phyloP scores from a whole-genome alignment of 2,888 invertebrate genomes.

The Coelinius sp. region DNA sequence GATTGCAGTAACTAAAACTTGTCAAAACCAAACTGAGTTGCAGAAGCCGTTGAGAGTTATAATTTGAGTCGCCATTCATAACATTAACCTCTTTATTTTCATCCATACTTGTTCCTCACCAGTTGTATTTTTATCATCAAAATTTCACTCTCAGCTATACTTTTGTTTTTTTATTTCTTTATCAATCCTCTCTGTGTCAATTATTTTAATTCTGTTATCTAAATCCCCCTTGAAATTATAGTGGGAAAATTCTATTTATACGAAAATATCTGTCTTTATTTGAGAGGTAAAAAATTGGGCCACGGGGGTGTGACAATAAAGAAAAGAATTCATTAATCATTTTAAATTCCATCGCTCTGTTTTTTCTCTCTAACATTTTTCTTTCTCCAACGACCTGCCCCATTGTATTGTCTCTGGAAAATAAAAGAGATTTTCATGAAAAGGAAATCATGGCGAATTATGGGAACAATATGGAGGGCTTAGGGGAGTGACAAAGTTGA shows the following conservation, averaged over 20 bases:
- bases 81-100: neutral
- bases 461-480: constrained; percentile 12
- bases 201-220: constrained; percentile 5
- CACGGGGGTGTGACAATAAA: neutral
- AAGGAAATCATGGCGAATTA: constrained; percentile 12
- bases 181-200: neutral
- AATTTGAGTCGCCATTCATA: neutral
- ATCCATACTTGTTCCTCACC: neutral
- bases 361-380: constrained; percentile 12
- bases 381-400: neutral
- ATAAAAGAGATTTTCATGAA: neutral
- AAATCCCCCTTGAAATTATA: neutral
- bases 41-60: neutral
- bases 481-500: constrained; percentile 18
- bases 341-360: constrained; percentile 1
- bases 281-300: constrained; percentile 7
- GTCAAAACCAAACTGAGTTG: neutral
- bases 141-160: no score
- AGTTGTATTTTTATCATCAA: constrained; percentile 1
- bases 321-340: constrained; percentile 30
- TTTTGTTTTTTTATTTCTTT: constrained; percentile 7
- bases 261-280: constrained; percentile 9
- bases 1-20: constrained; percentile 29
- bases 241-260: neutral
- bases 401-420: neutral